Base-by-base conservation (phyloP, 2,888 invertebrate species). In the Hetaerina titia region DNA sequence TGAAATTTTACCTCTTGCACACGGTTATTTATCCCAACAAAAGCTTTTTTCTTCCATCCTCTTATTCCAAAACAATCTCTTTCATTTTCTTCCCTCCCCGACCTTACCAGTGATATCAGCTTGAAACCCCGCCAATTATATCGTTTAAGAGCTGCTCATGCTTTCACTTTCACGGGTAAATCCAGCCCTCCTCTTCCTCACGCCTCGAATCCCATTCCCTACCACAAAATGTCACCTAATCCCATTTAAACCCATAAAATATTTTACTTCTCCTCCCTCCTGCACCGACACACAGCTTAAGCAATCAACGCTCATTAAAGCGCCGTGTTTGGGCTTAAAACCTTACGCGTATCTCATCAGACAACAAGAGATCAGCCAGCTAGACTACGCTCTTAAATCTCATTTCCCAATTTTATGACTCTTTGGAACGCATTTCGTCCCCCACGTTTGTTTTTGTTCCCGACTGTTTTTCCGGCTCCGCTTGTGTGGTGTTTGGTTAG, bases 351-450 rank as follows among this genome's bases (percentile, higher is more conserved):
- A 69, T 22, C 69, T 69, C 69, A 69, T 69, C 69, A 69, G 69
- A 69, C 69, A 69, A 69, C 69, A 69, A 69, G 69, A 69, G 69
- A 69, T 69, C 69, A 69, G 69, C 69, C 69, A 19, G 22, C 22
- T 19, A 69, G 19, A 69, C 22, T 7, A 22, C 19, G 69, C 69
- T 69, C 69, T 69, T 69, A 69, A 69, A 19, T 69, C 69, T 15
- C 69, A 69, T 69, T 69, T 69, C 69, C 69, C 69, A 69, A 69
- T 69, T 69, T 69, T 69, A 69, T 69, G 69, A 22, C 69, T 69
- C 69, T 69, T 69, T 22, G 69, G 69, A 19, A 69, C 19, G 69
- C 17, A 69, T 69, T 69, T 19, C 69, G 22, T 19, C 17, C 69
- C 19, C 19, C 19, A 69, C 69, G 69, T 69, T 22, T 69, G 69